These are phyloP conservation scores for Dasysyrphus tricinctus DNA, from an alignment of 2,888 invertebrate species.

Conservation along the genomic window DNA sequence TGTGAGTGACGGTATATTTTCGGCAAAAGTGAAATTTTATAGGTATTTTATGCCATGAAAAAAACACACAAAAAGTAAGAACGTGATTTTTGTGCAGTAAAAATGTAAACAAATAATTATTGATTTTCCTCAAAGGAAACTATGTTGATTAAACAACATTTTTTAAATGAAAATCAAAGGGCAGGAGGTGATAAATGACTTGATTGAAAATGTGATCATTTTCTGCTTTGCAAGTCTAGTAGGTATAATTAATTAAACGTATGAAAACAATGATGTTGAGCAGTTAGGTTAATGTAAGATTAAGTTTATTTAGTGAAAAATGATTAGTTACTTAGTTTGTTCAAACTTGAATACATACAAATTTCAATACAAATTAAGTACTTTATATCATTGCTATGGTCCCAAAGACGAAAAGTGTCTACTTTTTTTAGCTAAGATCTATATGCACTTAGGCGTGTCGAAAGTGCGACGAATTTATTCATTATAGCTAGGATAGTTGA, in stretches of 20 bases:
- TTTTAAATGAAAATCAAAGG: neutral
- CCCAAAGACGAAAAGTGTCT: neutral
- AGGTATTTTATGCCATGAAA: constrained; percentile 19
- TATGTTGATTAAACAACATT: neutral
- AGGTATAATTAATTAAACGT: neutral
- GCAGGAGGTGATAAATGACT: neutral
- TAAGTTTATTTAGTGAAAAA: no score
- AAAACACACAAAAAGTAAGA: constrained; percentile 62
- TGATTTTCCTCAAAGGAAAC: neutral
- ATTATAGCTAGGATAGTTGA: neutral
- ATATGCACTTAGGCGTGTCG: neutral
- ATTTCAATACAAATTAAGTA: neutral
- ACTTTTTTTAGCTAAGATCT: neutral
- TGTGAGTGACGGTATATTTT: constrained; percentile 35
- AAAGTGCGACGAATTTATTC: neutral
- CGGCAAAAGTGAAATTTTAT: constrained; percentile 3
- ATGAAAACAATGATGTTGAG: neutral
- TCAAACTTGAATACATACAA: neutral
- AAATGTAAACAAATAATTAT: neutral
- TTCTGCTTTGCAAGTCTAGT: neutral
- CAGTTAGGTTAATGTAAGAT: neutral
- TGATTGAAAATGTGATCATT: constrained; percentile 19
- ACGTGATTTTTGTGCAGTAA: neutral
- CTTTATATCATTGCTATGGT: neutral
- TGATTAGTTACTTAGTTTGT: neutral